Base-by-base conservation (phyloP, 2,888 invertebrate species). In the Prosapia bicincta region DNA sequence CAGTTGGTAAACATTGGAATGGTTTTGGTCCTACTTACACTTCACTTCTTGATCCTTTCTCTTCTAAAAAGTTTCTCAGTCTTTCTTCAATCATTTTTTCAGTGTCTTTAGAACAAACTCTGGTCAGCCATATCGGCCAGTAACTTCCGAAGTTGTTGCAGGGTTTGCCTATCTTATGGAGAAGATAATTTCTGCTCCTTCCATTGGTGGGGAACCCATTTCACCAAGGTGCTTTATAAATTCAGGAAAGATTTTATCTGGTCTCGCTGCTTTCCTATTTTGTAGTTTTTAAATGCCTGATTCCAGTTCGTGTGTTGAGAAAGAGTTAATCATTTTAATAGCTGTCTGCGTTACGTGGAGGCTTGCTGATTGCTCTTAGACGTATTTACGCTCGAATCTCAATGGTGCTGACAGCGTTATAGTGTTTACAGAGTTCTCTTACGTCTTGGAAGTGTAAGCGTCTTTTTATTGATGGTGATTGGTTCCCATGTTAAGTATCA, bases 241-340 rank as follows among this genome's bases (percentile, higher is more conserved):
- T 43, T 72, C 66, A 15, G 71, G 71, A 43, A 71, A 65, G 26
- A 71, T 71, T 65, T 71, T 65, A 54, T 71, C 71, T 1, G 72
- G 72, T 38, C 72, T 65, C 24, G 66, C 72, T 66, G 66, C 66
- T 66, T 72, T 72, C 72, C 72, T 65, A 20, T 72, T 72, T 72
- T 72, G 3, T 24, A 69, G 15, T 6, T 3, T 6, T 3, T 9
- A 6, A 28, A 28, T 28, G 28, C 9, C 28, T 28, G 28, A 28
- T 28, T 28, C 28, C 28, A 28, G 28, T 28, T 28, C 28, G 3
- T 28, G 28, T 9, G 28, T 28, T 28, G 3, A 9, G 28, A 28
- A 28, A 9, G 28, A 9, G 28, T 28, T 28, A 9, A 9, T 28
- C 28, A 28, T 28, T 28, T 28, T 9, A 28, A 9, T 6, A 6